Base-by-base conservation (phyloP, 53 echinoderm and acorn worm species). In the Paracentrotus lividus region DNA sequence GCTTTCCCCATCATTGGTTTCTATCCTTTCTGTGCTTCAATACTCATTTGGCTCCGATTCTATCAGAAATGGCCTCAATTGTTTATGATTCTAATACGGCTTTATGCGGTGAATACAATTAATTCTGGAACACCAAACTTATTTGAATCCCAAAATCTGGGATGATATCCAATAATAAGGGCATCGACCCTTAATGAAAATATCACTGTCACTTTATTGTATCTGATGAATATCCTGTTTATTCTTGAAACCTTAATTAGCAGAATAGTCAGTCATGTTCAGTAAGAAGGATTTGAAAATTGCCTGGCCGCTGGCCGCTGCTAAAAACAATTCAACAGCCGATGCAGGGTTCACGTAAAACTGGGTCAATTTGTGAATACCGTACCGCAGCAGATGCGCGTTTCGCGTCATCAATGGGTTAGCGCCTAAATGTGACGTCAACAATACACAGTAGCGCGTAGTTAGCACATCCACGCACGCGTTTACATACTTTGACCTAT, bases 361-460 rank as follows among this genome's bases (percentile, higher is more conserved):
- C 47, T 47, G 47, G 24, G 81, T 78, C 81, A 47, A 2, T 33
- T 33, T 5, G 65, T 72, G 33, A 15, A 72, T n/a, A 61, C 38
- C 8, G 9, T 55, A 55, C 6, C 57, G 3, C 57, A 4, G 4
- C 57, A 0, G 0, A 47, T 45, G 23, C 26, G 81, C 47, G 81
- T 49, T 47, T 42, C 40, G 20, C 81, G 81, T 81, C 81, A 81
- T 49, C 43, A 81, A 81, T 72, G 36, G 47, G 47, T 36, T 47
- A 3, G 23, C 81, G 81, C 81, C 45, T 78, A 78, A 47, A 44
- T 23, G 3, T 78, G 81, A 78, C 81, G 45, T 78, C 81, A 78
- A 24, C 72, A 81, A 81, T 33, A 27, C 4, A 45, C 27, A 18
- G 44, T 47, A 45, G 81, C 81, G 72, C 40, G 43, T 1, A n/a